Evolutionary conservation across 2,797 vertebrate genomes (phyloP), one percentile per base, ranked within the genome.

Genomic region (Gastrophryne carolinensis): DNA sequence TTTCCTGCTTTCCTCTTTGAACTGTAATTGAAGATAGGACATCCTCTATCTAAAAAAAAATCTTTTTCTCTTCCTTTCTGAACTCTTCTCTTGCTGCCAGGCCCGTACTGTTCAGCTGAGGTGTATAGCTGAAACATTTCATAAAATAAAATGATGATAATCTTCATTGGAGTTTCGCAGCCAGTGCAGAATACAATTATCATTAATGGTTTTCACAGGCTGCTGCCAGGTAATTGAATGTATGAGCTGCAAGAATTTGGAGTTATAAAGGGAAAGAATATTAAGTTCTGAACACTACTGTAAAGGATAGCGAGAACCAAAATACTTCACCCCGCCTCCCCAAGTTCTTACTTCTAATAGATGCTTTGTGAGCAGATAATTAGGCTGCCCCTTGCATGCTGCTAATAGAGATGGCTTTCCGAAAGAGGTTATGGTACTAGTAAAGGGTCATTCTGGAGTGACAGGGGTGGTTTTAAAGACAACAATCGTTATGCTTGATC

Each of bases 191-290:
- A 81, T 88, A 77, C 81, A 83, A 82, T 83, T 72, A 86, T 87
- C 79, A 83, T 80, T 82, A 82, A 82, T 82, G 83, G 80, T 82
- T 86, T 86, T 80, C 85, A 84, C 82, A 81, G 80, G 82, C 83
- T 15, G 81, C 83, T 84, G 87, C 62, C 86, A 90, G 89, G 82
- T 87, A 91, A 90, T 91, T 91, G 87, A 74, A 80, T 84, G 85
- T 71, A 78, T 84, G 82, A 84, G 29, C 56, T 37, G 60, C 82
- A 85, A 84, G 83, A 23, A 26, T 50, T 13, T 24, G 62, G 23
- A 63, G 30, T 53, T 67, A 57, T 5, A 15, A 17, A n/a, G 34
- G 39, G 1, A 3, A n/a, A 53, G 15, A 56, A 68, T 19, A 54
- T 41, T 49, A 44, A 66, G 3, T 15, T 74, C 13, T 5, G 47